Conservation (phyloP, 1,140 invertebrate genomes). For the Bathynomus jamesi region DNA sequence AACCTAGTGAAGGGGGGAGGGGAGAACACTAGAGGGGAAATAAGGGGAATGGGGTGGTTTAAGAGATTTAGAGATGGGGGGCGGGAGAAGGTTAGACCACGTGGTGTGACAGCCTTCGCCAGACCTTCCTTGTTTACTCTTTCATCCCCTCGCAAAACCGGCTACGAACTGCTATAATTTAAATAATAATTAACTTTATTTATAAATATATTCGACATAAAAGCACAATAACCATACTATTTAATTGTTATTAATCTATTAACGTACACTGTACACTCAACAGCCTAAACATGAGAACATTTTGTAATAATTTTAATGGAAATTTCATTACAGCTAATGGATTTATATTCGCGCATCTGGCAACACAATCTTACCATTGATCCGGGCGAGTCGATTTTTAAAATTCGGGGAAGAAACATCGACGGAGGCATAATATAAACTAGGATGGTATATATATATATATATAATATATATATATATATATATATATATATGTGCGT, state of each 20-base stretch:
- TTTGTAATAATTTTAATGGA: background rate
- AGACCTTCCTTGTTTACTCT: background rate
- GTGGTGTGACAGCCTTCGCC: background rate
- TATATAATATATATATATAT: background rate
- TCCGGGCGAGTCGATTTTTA: background rate
- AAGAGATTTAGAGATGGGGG: background rate
- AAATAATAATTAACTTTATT: too few species aligned
- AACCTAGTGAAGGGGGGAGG: background rate
- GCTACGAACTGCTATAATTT: background rate
- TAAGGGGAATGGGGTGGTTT: background rate
- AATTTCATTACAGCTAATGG: background rate
- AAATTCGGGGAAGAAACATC: background rate
- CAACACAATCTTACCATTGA: background rate
- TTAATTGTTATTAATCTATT: too few species aligned
- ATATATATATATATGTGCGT: background rate
- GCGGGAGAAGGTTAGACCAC: background rate
- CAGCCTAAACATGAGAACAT: background rate
- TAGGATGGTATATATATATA: background rate
- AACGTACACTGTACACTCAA: too few species aligned
- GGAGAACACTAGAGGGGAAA: background rate
- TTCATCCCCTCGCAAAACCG: background rate
- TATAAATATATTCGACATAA: too few species aligned
- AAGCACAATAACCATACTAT: too few species aligned
- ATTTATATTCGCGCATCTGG: background rate
- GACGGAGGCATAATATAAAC: background rate